Conservation (phyloP, 2,888 invertebrate species). For the Drosophila limbata region DNA sequence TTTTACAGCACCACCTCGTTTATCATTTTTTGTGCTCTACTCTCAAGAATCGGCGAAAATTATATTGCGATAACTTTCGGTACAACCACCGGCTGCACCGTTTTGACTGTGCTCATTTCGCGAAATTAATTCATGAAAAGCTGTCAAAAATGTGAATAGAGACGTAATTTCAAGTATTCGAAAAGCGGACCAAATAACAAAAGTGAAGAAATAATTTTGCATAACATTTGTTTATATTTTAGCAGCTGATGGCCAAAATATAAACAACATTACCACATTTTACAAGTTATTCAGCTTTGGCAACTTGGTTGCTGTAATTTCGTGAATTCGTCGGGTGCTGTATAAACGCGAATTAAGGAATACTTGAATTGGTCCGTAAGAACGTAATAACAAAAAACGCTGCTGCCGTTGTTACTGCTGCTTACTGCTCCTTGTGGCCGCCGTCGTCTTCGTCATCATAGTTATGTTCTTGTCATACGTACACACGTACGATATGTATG, state of each 20-base stretch:
- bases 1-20: slow-evolving; percentile 51
- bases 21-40: slow-evolving; percentile 40
- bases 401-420: slow-evolving; percentile 35
- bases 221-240: neutral
- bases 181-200: neutral
- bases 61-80: slow-evolving; percentile 59
- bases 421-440: slow-evolving; percentile 12
- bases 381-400: neutral
- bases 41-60: slow-evolving; percentile 50
- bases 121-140: neutral
- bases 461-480: slow-evolving; percentile 31
- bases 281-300: too few species aligned
- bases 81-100: slow-evolving; percentile 77
- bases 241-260: neutral
- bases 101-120: neutral
- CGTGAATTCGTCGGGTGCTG: neutral
- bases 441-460: slow-evolving; percentile 6
- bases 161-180: too few species aligned
- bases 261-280: neutral
- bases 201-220: neutral
- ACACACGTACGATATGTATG: slow-evolving; percentile 4
- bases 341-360: neutral
- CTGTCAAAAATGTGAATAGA: too few species aligned
- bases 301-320: too few species aligned
- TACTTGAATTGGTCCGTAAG: neutral